Percentiles rank a stretch among this genome's conserved stretches.
These are phyloP conservation scores for Drosophila persimilis DNA, from an alignment of 1,140 invertebrate genomes.

Conservation along the genomic window DNA sequence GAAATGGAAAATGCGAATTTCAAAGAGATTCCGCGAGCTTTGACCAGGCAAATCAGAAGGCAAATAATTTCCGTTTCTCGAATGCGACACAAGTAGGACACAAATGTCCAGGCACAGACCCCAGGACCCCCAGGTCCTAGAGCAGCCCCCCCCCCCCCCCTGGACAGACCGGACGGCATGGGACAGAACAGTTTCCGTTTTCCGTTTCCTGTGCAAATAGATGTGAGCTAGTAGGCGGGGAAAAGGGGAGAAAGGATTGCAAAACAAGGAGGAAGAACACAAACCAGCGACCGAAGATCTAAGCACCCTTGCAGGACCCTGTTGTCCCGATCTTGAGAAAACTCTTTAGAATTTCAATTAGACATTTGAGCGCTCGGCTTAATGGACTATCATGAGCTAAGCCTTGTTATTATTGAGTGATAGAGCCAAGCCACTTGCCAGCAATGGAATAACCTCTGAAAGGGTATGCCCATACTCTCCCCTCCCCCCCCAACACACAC, in stretches of 20 bases:
- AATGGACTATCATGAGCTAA: too few relatives aligned
- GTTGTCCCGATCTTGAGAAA: too few relatives aligned
- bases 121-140: background rate
- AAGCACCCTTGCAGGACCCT: too few relatives aligned
- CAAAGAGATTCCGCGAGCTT: constrained; percentile 16
- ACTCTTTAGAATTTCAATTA: too few relatives aligned
- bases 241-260: constrained; percentile 9
- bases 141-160: too few relatives aligned
- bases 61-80: constrained; percentile 40
- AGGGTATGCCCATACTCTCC: too few relatives aligned
- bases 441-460: too few relatives aligned
- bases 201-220: constrained; percentile 54
- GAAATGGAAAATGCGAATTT: constrained; percentile 20
- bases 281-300: too few relatives aligned
- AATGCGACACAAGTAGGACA: constrained; percentile 10
- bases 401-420: too few relatives aligned
- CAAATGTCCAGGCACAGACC: background rate
- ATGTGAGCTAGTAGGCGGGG: constrained; percentile 2
- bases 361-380: too few relatives aligned
- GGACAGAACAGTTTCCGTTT: constrained; percentile 40
- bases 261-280: background rate
- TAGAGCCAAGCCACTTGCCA: too few relatives aligned
- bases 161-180: constrained; percentile 5
- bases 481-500: background rate
- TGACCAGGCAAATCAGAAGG: constrained; percentile 20